These are phyloP conservation scores for Hirtodrosophila cameraria DNA, from an alignment of 2,888 invertebrate species.

Conservation along the genomic window DNA sequence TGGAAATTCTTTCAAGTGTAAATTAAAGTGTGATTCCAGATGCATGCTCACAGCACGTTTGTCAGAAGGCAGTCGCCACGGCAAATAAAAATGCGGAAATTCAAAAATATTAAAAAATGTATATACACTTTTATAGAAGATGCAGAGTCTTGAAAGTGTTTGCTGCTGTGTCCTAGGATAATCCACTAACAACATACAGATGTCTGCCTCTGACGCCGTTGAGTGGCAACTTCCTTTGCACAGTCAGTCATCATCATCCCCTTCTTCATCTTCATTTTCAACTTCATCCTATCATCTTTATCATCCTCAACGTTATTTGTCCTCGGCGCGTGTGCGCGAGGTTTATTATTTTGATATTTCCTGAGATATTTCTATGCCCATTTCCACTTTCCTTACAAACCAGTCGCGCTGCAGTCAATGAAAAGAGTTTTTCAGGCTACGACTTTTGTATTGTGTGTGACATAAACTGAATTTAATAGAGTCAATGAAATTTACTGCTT, in stretches of 20 bases:
- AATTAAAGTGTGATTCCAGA: constrained; percentile 68
- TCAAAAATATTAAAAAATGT: constrained; percentile 37
- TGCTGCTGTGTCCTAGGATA: constrained; percentile 38
- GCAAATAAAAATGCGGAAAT: constrained; percentile 48
- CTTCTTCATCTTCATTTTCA: no score
- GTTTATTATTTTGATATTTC: constrained; percentile 70
- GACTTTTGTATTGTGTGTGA: constrained; percentile 19
- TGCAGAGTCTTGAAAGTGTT: background rate
- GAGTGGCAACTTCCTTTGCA: constrained; percentile 65
- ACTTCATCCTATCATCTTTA: constrained; percentile 36
- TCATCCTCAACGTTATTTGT: constrained; percentile 33
- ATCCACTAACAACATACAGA: constrained; percentile 41
- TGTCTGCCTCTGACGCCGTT: constrained; percentile 45
- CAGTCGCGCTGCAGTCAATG: constrained; percentile 25
- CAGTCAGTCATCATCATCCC: constrained; percentile 23
- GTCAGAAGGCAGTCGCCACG: constrained; percentile 22
- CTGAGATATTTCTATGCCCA: constrained; percentile 54
- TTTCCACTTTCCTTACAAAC: constrained; percentile 9
- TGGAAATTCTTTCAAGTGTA: constrained; percentile 69
- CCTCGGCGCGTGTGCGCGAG: constrained; percentile 46
- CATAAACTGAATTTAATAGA: constrained; percentile 49
- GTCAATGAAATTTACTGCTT: constrained; percentile 34
- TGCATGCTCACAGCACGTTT: constrained; percentile 62
- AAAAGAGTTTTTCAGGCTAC: constrained; percentile 35
- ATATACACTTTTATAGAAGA: constrained; percentile 6